These are phyloP conservation scores for Aphaenogaster floridana DNA, from an alignment of 1,140 invertebrate genomes.

Conservation along the genomic window DNA sequence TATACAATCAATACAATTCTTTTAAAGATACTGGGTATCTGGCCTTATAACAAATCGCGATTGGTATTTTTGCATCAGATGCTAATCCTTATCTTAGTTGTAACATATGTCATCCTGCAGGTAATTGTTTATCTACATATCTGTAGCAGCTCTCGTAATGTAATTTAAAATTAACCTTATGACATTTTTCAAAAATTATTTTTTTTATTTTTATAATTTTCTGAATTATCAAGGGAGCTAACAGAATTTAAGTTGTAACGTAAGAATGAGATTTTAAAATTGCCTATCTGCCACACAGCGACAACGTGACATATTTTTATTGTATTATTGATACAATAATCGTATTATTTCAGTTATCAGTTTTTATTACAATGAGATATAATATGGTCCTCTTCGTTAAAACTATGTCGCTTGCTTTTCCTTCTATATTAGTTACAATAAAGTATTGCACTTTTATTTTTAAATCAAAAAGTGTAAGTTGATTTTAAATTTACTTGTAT, in stretches of 20 bases:
- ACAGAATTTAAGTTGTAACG: not conserved
- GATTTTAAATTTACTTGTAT: not conserved
- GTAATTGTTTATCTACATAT: constrained; percentile 1
- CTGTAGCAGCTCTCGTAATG: not conserved
- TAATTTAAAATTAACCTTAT: not conserved
- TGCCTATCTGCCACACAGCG: not conserved
- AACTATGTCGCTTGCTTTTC: not conserved
- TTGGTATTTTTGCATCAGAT: not conserved
- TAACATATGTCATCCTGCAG: not conserved
- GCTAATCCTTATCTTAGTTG: not conserved
- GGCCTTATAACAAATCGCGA: constrained; percentile 31
- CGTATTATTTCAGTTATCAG: constrained; percentile 14
- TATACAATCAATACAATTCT: constrained; percentile 1
- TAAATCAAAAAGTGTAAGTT: constrained; percentile 30
- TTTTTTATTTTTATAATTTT: not conserved
- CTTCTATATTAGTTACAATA: not conserved
- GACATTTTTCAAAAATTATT: not conserved
- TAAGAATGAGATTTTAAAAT: not conserved
- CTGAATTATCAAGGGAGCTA: not conserved
- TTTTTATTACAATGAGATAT: constrained; percentile 30
- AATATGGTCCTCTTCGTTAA: constrained; percentile 13
- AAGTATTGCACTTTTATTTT: constrained; percentile 14
- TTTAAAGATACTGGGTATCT: constrained; percentile 13
- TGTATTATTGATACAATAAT: not conserved
- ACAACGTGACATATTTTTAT: not conserved